These are phyloP conservation scores for Cyclina sinensis DNA, from an alignment of 1,140 invertebrate species.

Conservation along the genomic window DNA sequence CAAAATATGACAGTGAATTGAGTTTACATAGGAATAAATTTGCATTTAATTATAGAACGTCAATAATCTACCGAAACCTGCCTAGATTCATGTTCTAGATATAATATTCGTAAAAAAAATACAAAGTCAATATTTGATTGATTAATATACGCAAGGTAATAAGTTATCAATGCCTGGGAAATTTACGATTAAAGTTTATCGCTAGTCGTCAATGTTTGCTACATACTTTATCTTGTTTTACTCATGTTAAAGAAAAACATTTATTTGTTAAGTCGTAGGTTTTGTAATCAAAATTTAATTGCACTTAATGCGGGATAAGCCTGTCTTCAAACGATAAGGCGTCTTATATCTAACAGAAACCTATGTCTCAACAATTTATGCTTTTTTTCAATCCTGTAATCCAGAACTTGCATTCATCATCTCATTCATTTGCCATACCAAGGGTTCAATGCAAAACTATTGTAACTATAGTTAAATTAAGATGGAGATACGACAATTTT, in stretches of 20 bases:
- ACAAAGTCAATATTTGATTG: constrained; percentile 16
- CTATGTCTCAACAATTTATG: no score
- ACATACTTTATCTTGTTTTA: neutral
- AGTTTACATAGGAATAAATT: constrained; percentile 38
- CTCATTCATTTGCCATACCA: no score
- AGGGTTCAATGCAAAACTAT: no score
- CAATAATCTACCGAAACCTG: neutral
- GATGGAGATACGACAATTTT: no score
- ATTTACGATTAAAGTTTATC: neutral
- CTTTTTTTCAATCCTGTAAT: no score
- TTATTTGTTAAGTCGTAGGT: neutral
- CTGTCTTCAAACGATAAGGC: neutral
- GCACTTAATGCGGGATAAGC: neutral
- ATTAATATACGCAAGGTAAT: neutral
- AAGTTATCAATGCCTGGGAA: neutral
- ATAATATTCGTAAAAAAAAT: neutral
- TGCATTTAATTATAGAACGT: neutral
- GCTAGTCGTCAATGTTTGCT: neutral
- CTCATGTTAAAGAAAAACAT: neutral
- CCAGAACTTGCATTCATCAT: no score
- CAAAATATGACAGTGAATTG: constrained; percentile 21
- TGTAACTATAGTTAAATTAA: no score
- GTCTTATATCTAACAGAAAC: neutral
- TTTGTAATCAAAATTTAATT: constrained; percentile 2
- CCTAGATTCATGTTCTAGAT: neutral